Conservation (phyloP, 2,888 invertebrate species). For the Euproctis similis region DNA sequence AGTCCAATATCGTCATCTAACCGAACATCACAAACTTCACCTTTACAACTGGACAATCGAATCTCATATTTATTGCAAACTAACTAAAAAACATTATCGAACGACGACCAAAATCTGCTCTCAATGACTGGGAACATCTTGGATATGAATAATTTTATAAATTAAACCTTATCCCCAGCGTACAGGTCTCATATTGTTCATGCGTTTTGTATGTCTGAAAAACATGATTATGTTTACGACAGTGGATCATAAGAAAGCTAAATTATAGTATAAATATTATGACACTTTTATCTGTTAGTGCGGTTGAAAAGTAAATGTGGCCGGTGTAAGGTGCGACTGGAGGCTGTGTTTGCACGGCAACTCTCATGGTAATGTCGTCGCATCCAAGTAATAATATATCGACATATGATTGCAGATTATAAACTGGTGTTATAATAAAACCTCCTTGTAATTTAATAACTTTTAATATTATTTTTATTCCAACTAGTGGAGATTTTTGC, state of each 20-base stretch:
- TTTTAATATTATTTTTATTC: conserved; percentile 26
- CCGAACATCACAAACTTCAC: conserved; percentile 51
- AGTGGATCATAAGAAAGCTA: conserved; percentile 66
- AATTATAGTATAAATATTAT: conserved; percentile 73
- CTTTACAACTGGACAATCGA: conserved; percentile 44
- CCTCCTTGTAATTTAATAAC: conserved; percentile 22
- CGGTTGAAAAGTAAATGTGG: conserved; percentile 65
- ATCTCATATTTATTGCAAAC: conserved; percentile 71
- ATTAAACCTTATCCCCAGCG: conserved; percentile 45
- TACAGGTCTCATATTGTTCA: conserved; percentile 40
- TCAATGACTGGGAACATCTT: conserved; percentile 46
- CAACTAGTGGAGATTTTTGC: conserved; percentile 9
- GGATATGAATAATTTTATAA: conserved; percentile 32
- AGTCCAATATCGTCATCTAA: conserved; percentile 67
- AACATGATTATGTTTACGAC: conserved; percentile 61
- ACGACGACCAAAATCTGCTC: conserved; percentile 52
- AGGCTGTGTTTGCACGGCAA: conserved; percentile 39
- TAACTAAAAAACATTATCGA: conserved; percentile 72
- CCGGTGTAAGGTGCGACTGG: conserved; percentile 33
- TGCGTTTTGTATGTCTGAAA: conserved; percentile 37
- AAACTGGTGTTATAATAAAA: conserved; percentile 36
- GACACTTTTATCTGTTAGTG: conserved; percentile 69
- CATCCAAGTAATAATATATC: conserved; percentile 37
- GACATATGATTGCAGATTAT: conserved; percentile 40
- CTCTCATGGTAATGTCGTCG: conserved; percentile 26